A percentile compares a stretch with the other conserved stretches of the same genome.
phyloP scores from a whole-genome alignment of 92 coral and sea anemone species.

The Micromussa lordhowensis region DNA sequence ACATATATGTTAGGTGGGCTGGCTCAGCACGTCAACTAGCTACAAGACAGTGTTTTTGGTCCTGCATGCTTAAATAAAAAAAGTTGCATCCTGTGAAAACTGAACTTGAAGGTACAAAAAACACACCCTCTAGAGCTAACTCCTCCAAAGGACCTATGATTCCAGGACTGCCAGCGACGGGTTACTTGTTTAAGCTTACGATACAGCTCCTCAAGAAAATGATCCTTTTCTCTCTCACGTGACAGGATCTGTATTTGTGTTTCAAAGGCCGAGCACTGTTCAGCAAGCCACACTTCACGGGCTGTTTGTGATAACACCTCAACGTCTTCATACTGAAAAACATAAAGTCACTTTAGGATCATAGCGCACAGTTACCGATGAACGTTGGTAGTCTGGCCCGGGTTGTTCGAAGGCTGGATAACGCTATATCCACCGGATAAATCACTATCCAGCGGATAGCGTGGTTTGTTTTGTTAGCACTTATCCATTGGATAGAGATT shows the following conservation, averaged over 20 bases:
- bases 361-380: background rate
- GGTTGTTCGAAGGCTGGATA: too few species aligned
- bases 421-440: too few species aligned
- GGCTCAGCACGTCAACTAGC: background rate
- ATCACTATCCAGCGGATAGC: too few species aligned
- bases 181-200: slow-evolving; percentile 92
- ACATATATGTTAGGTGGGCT: background rate
- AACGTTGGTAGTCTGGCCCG: too few species aligned
- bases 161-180: slow-evolving; percentile 98
- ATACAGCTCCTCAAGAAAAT: slow-evolving; percentile 89
- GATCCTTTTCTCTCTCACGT: slow-evolving; percentile 73
- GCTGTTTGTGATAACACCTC: slow-evolving; percentile 90
- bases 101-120: background rate
- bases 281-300: slow-evolving; percentile 95
- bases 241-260: slow-evolving; percentile 78
- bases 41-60: background rate
- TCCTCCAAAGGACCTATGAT: slow-evolving; percentile 94
- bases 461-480: too few species aligned
- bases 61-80: background rate
- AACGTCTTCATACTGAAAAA: slow-evolving; percentile 84
- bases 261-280: slow-evolving; percentile 95
- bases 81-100: too few species aligned
- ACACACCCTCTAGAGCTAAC: slow-evolving; percentile 94
- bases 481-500: too few species aligned
- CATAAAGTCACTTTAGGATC: background rate